Base-by-base conservation (phyloP, 37 sponge, comb jelly and placozoan genomes). In the Tethya wilhelma region DNA sequence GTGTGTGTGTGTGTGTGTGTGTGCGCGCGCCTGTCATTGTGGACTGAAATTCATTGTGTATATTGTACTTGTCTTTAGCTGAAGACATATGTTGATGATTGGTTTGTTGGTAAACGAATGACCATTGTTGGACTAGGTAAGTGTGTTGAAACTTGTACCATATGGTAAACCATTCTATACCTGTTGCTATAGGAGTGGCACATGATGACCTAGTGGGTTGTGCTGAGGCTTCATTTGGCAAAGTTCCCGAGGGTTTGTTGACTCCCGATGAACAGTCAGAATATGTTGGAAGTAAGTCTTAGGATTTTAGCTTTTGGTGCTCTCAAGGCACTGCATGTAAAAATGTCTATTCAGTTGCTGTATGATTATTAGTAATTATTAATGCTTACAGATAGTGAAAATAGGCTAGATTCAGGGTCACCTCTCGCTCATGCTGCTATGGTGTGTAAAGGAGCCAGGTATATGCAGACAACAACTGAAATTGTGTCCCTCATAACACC, bases 101-200 rank as follows among this genome's bases (percentile, higher is more conserved):
- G 67, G 74, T 92, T 79, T 70, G 38, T 23, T 22, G 73, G 55
- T 9, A 73, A 74, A 25, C 74, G 71, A 31, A 87, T 67, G 49
- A 78, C 75, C 22, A 58, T 92, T 25, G 92, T 92, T 28, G 92
- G 92, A 68, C 65, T 92, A 23, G 92, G 92, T 92, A 56, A 75
- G 89, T 60, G 33, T 26, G 37, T 37, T 26, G 28, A 3, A 4
- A 17, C 25, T 60, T 9, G 25, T 20, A 60, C 26, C 25, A 20
- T 60, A 20, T 26, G 6, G 17, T 22, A 60, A n/a, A 6, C 17
- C 25, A 7, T 60, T 6, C 25, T 29, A 4, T 5, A 38, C 14
- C 32, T 66, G 5, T 44, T 4, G 44, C 22, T 39, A 25, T 20
- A 91, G 92, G 92, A 6, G 77, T 89, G 29, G 43, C 73, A 25